phyloP scores from a whole-genome alignment of 1,140 invertebrate species.

The Drosophila eugracilis region DNA sequence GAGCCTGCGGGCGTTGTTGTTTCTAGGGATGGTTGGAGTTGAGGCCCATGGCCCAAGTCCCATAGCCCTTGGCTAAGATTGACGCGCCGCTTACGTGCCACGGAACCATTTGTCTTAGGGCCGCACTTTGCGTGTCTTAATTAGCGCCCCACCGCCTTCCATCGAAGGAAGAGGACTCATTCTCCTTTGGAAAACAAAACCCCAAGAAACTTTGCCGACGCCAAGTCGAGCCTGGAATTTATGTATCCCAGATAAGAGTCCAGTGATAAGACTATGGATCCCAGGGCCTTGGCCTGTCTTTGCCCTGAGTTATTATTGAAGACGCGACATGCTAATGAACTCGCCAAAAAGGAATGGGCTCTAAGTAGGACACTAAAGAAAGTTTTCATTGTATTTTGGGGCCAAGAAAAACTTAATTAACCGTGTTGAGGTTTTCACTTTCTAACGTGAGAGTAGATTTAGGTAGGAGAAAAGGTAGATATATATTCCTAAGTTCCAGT shows the following conservation, averaged over 20 bases:
- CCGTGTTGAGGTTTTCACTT: slow-evolving; percentile 8
- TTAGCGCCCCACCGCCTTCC: slow-evolving; percentile 56
- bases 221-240: slow-evolving; percentile 66
- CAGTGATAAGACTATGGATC: slow-evolving; percentile 53
- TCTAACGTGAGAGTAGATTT: background rate
- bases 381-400: slow-evolving; percentile 37
- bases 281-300: slow-evolving; percentile 45
- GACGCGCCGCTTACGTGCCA: slow-evolving; percentile 74
- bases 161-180: background rate
- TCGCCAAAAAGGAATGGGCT: background rate
- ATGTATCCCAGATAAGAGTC: slow-evolving; percentile 74
- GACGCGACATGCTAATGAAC: slow-evolving; percentile 67
- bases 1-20: slow-evolving; percentile 19
- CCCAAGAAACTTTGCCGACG: slow-evolving; percentile 64
- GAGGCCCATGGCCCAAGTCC: slow-evolving; percentile 2
- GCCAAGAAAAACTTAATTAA: slow-evolving; percentile 23
- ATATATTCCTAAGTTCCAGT: background rate
- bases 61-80: slow-evolving; percentile 46
- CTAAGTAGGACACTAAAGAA: slow-evolving; percentile 22
- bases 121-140: slow-evolving; percentile 81
- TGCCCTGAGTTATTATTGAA: slow-evolving; percentile 48
- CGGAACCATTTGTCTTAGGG: slow-evolving; percentile 71
- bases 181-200: slow-evolving; percentile 12
- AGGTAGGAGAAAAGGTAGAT: background rate
- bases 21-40: background rate